These are phyloP conservation scores for Subanguina moxae DNA, from an alignment of 1,140 invertebrate species.

Conservation along the genomic window DNA sequence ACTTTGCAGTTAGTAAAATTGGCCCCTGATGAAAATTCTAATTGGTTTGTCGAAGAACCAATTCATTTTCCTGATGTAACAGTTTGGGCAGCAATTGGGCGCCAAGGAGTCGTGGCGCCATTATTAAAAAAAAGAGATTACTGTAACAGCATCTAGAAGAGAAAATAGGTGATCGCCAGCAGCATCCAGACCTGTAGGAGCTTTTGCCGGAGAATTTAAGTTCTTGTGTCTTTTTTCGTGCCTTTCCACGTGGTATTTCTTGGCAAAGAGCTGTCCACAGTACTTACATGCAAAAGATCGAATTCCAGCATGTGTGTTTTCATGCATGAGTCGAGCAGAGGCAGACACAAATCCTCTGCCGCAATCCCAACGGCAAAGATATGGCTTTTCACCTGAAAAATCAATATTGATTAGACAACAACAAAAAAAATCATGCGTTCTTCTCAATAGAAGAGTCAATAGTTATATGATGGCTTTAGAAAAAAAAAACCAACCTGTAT, in stretches of 20 bases:
- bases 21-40: no score
- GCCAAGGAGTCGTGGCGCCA: no score
- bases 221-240: conserved; percentile 8
- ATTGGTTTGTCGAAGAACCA: no score
- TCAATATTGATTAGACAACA: no score
- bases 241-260: conserved; percentile 10
- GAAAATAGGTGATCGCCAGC: conserved; percentile 8
- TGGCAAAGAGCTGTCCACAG: conserved; percentile 3
- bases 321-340: conserved; percentile 16
- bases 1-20: no score
- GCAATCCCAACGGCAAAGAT: conserved; percentile 18
- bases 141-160: conserved; percentile 7
- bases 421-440: no score
- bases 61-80: no score
- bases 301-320: conserved; percentile 65
- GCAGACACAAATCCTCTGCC: conserved; percentile 6
- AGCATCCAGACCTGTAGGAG: conserved; percentile 2
- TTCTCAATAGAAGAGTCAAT: no score
- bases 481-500: conserved; percentile 16
- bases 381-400: conserved; percentile 16
- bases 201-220: neutral
- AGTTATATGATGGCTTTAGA: no score
- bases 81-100: no score
- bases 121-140: neutral
- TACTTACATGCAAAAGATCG: conserved; percentile 3